phyloP scores from a whole-genome alignment of 2,888 invertebrate species.

The Notodonta ziczac region DNA sequence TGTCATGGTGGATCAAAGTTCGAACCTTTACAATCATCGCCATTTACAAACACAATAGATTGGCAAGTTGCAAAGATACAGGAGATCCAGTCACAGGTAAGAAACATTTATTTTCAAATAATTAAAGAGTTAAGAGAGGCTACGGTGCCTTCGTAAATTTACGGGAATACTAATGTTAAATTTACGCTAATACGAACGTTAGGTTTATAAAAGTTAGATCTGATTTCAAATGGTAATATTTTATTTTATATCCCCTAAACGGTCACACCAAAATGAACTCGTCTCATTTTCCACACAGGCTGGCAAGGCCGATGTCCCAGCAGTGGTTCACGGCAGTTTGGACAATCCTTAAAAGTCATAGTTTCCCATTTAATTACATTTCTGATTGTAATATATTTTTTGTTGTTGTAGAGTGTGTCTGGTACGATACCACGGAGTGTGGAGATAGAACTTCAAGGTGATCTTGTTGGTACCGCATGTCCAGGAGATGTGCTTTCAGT shows the following conservation, averaged over 20 bases:
- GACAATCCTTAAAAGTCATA: too few relatives aligned
- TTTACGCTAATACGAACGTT: too few relatives aligned
- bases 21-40: slow-evolving; percentile 86
- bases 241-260: too few relatives aligned
- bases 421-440: slow-evolving; percentile 91
- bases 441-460: slow-evolving; percentile 93
- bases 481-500: slow-evolving; percentile 95
- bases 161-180: too few relatives aligned
- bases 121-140: too few relatives aligned
- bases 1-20: slow-evolving; percentile 87
- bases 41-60: slow-evolving; percentile 89
- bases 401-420: slow-evolving; percentile 83
- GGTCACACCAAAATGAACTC: too few relatives aligned
- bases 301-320: too few relatives aligned
- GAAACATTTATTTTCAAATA: background rate
- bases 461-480: slow-evolving; percentile 92
- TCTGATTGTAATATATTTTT: background rate
- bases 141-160: background rate
- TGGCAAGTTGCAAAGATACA: slow-evolving; percentile 93
- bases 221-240: too few relatives aligned
- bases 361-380: too few relatives aligned
- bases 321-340: too few relatives aligned
- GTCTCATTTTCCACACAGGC: too few relatives aligned
- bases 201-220: too few relatives aligned
- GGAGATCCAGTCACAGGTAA: slow-evolving; percentile 90